Conservation (phyloP, 2,113 vertebrate species). For the Cairina moschata region DNA sequence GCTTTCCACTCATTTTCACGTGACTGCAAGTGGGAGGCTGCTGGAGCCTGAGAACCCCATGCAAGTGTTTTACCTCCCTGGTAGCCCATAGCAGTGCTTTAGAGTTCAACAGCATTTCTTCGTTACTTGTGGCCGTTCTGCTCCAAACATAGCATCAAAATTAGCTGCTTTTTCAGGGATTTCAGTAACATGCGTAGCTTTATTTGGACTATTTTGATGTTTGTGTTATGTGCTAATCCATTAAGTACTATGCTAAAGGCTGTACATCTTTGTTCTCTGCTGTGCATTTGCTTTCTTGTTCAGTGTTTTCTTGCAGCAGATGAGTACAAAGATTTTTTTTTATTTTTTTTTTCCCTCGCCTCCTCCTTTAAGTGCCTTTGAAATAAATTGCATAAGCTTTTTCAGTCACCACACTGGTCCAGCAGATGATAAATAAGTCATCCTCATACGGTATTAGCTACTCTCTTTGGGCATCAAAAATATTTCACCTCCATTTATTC, state of each 20-base stretch:
- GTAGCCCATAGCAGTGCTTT: slow-evolving; percentile 7
- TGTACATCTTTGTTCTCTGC: slow-evolving; percentile 1
- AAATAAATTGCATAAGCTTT: slow-evolving; percentile 30
- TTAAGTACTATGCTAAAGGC: background rate
- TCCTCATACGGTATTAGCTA: background rate
- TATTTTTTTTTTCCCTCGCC: background rate
- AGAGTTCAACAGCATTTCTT: slow-evolving; percentile 30
- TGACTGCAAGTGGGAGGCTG: background rate
- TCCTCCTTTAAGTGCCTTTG: slow-evolving; percentile 27
- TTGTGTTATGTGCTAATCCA: slow-evolving; percentile 1
- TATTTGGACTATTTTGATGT: background rate
- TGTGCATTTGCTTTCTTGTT: slow-evolving; percentile 31
- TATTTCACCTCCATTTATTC: background rate
- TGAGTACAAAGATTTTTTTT: slow-evolving; percentile 3
- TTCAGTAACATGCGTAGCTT: slow-evolving; percentile 15
- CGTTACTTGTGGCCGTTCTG: slow-evolving; percentile 20
- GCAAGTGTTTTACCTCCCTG: background rate
- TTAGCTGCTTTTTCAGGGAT: slow-evolving; percentile 10
- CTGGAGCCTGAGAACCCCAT: background rate
- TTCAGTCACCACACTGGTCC: background rate
- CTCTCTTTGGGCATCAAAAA: background rate
- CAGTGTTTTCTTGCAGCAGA: slow-evolving; percentile 11
- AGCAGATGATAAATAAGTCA: background rate
- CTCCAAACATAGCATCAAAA: slow-evolving; percentile 13
- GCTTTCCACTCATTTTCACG: background rate